Evolutionary conservation across 2,888 invertebrate species (phyloP).

Genomic region (Theretra japonica): DNA sequence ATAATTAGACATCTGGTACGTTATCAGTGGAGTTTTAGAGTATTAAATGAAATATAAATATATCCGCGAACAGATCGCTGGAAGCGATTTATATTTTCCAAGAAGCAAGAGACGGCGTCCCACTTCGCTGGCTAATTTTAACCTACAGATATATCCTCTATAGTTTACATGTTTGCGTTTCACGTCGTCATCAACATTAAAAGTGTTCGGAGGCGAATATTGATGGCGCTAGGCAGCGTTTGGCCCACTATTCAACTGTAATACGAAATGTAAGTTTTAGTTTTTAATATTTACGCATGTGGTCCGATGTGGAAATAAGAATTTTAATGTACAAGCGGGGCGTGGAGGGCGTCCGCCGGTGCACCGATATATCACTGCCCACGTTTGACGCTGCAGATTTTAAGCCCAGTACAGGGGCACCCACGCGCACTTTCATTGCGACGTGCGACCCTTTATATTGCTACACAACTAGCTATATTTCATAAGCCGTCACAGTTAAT

Average conservation of each 20-base stretch:
- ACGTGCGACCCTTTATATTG: conserved; percentile 9
- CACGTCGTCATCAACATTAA: conserved; percentile 29
- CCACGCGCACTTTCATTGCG: conserved; percentile 58
- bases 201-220: conserved; percentile 3
- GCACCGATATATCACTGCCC: conserved; percentile 58
- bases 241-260: not conserved
- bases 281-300: not conserved
- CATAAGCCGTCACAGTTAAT: not conserved
- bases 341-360: conserved; percentile 43
- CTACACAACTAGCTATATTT: not conserved
- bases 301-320: not conserved
- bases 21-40: conserved; percentile 45
- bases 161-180: conserved; percentile 39
- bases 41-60: conserved; percentile 44
- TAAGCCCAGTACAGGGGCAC: conserved; percentile 44
- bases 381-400: conserved; percentile 48
- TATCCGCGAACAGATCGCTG: conserved; percentile 43
- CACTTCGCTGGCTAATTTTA: conserved; percentile 53
- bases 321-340: conserved; percentile 29
- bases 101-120: conserved; percentile 50
- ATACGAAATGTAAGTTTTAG: conserved; percentile 1
- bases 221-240: not conserved
- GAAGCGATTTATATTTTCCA: conserved; percentile 55
- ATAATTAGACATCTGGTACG: not conserved
- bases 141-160: conserved; percentile 43